Conservation (phyloP, 2,113 vertebrate genomes). For the Otocyon megalotis region DNA sequence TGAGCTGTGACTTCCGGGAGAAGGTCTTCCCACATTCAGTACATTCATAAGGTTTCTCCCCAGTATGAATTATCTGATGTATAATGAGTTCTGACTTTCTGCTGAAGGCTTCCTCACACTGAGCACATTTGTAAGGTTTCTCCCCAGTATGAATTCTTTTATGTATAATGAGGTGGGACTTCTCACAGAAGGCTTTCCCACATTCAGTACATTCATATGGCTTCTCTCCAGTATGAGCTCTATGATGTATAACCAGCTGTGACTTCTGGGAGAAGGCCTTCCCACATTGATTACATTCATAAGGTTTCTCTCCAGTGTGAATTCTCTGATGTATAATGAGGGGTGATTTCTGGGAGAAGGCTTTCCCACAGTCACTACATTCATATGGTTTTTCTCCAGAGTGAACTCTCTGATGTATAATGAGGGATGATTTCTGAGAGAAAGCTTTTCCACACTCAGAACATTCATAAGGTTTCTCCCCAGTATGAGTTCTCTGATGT, state of each 20-base stretch:
- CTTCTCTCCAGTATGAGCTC: conserved; percentile 79
- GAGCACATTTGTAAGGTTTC: no score
- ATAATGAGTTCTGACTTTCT: no score
- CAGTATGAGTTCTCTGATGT: conserved; percentile 76
- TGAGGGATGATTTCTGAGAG: conserved; percentile 72
- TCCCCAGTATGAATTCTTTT: conserved; percentile 7
- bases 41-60: no score
- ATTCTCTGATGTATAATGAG: conserved; percentile 73
- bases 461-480: conserved; percentile 73
- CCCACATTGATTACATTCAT: conserved; percentile 71
- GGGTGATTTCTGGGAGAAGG: conserved; percentile 75
- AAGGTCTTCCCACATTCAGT: no score
- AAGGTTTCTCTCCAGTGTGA: conserved; percentile 71
- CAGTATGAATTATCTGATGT: no score
- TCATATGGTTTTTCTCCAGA: conserved; percentile 53
- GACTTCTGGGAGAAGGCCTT: conserved; percentile 80
- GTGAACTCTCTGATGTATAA: conserved; percentile 75
- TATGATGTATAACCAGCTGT: conserved; percentile 74
- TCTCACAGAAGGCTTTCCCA: conserved; percentile 58
- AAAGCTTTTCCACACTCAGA: conserved; percentile 75
- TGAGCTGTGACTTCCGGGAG: no score
- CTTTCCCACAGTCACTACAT: conserved; percentile 70
- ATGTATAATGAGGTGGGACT: conserved; percentile 57
- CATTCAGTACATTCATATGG: conserved; percentile 61
- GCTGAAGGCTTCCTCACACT: no score